Evolutionary conservation across 1,140 invertebrate species (phyloP).

Genomic region (Venturia canescens): DNA sequence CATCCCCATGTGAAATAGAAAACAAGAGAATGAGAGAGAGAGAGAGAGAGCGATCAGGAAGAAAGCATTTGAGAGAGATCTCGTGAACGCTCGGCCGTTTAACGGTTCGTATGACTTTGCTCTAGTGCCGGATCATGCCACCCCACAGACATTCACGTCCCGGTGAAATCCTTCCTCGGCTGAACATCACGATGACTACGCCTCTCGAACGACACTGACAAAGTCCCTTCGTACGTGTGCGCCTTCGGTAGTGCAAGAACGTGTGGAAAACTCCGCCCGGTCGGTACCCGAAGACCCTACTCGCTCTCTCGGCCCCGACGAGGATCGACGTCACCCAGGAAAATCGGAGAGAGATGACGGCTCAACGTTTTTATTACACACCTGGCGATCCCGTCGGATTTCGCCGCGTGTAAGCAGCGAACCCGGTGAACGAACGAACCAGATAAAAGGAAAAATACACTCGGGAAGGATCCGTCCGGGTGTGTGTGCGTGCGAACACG

Average conservation of each 20-base stretch:
- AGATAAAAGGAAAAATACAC: conserved; percentile 14
- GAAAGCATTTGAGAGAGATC: too few species aligned
- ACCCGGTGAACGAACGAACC: background rate
- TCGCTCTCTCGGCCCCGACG: background rate
- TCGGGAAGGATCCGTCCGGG: background rate
- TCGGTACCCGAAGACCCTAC: background rate
- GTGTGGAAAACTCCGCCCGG: background rate
- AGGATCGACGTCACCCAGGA: background rate
- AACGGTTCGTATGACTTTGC: conserved; percentile 56
- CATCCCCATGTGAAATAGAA: conserved; percentile 44
- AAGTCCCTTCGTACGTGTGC: conserved; percentile 10
- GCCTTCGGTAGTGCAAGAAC: background rate
- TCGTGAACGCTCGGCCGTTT: conserved; percentile 55
- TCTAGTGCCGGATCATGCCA: conserved; percentile 15
- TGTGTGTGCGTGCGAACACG: background rate
- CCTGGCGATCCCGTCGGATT: conserved; percentile 38
- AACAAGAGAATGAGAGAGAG: background rate
- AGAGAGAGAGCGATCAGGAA: background rate
- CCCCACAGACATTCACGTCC: background rate
- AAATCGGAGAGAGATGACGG: conserved; percentile 12
- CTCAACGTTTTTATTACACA: conserved; percentile 43
- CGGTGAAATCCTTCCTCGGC: conserved; percentile 35
- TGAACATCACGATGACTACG: conserved; percentile 18
- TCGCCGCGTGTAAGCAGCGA: conserved; percentile 12
- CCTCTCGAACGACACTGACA: conserved; percentile 19